Evolutionary conservation across 2,888 invertebrate genomes (phyloP).

Genomic region (Agrotis clavis): DNA sequence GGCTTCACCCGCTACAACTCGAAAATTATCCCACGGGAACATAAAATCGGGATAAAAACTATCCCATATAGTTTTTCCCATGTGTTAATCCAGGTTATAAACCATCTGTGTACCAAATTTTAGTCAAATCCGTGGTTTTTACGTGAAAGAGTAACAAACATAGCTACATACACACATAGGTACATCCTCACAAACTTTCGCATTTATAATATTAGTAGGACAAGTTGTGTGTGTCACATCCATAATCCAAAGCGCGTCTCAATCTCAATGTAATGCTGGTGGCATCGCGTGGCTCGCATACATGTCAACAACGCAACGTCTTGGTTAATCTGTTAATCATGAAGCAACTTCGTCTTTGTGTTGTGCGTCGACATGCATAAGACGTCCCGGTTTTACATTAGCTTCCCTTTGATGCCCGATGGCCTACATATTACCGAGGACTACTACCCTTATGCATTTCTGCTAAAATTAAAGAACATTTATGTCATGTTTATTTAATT

Average conservation of each 20-base stretch:
- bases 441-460: not conserved
- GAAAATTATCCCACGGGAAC: too few relatives aligned
- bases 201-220: too few relatives aligned
- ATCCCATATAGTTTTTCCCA: too few relatives aligned
- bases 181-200: too few relatives aligned
- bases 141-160: too few relatives aligned
- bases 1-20: too few relatives aligned
- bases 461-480: not conserved
- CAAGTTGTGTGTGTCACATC: conserved; percentile 13
- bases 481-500: too few relatives aligned
- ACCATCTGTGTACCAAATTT: too few relatives aligned
- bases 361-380: not conserved
- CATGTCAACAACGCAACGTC: conserved; percentile 8
- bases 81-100: too few relatives aligned
- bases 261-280: not conserved
- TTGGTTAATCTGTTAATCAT: conserved; percentile 11
- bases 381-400: not conserved
- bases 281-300: not conserved
- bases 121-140: too few relatives aligned
- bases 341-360: not conserved
- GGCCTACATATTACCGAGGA: not conserved
- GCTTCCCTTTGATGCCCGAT: not conserved
- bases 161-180: too few relatives aligned
- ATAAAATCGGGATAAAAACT: too few relatives aligned
- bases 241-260: not conserved